Evolutionary conservation across 2,888 invertebrate genomes (phyloP).

Genomic region (Lithophane leautieri): DNA sequence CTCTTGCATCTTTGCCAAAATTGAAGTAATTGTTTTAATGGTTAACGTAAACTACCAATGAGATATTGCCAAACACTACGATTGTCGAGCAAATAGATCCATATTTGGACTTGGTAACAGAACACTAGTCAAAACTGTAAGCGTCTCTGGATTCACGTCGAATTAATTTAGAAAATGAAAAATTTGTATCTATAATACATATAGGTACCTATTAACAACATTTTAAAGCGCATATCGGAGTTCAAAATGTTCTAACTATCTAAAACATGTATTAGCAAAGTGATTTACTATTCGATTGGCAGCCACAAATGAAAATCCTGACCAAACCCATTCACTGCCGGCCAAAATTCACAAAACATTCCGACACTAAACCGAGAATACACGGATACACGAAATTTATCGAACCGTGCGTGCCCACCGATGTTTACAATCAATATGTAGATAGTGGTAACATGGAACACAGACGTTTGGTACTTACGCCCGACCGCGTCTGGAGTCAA

Average conservation of each 20-base stretch:
- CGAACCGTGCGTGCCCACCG: constrained; percentile 49
- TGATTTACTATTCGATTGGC: constrained; percentile 34
- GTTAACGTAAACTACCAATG: neutral
- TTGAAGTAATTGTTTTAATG: constrained; percentile 2
- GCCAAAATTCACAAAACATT: constrained; percentile 39
- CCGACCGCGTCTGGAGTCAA: constrained; percentile 74
- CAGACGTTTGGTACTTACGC: constrained; percentile 55
- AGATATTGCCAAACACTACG: neutral
- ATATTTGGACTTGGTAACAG: neutral
- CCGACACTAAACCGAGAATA: constrained; percentile 20
- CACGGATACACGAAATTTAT: constrained; percentile 54
- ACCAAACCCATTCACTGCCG: constrained; percentile 33
- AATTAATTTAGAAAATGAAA: neutral
- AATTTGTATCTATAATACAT: neutral
- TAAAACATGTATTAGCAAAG: constrained; percentile 41
- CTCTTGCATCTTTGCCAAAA: constrained; percentile 12
- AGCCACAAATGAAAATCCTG: constrained; percentile 37
- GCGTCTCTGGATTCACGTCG: neutral
- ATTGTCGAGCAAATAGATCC: neutral
- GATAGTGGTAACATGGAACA: constrained; percentile 60
- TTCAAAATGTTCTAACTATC: constrained; percentile 19
- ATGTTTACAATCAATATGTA: constrained; percentile 67
- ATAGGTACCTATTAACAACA: neutral
- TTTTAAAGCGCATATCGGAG: neutral
- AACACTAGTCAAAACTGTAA: neutral